A percentile compares a stretch with the other conserved stretches of the same genome.
Evolutionary conservation across 2,797 vertebrate genomes (phyloP).

Genomic region (Benthosema pterotum): DNA sequence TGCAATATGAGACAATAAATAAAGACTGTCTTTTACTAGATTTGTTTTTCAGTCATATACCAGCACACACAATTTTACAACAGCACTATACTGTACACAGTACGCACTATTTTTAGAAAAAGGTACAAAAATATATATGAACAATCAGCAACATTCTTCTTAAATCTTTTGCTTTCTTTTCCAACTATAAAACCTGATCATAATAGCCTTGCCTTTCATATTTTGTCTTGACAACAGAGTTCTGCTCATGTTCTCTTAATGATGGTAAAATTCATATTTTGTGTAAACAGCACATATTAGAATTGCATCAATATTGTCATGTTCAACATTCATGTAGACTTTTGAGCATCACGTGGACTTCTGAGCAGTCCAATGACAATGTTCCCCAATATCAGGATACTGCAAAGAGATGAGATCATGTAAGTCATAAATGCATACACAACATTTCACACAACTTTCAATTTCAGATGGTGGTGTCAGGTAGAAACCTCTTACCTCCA

Average conservation of each 20-base stretch:
- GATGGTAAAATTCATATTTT: not conserved
- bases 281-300: slow-evolving; percentile 3
- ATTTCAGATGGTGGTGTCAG: no score
- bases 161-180: no score
- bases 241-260: not conserved
- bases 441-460: no score
- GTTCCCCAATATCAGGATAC: slow-evolving; percentile 87
- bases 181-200: not conserved
- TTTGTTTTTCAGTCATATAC: not conserved
- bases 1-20: not conserved
- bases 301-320: not conserved
- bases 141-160: not conserved
- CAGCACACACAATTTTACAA: slow-evolving; percentile 1
- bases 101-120: not conserved
- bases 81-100: not conserved
- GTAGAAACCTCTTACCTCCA: no score
- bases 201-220: no score
- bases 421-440: not conserved
- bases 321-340: slow-evolving; percentile 68
- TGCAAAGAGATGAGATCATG: slow-evolving; percentile 66
- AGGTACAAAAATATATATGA: not conserved
- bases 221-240: no score
- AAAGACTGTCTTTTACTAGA: not conserved
- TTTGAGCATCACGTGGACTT: slow-evolving; percentile 70
- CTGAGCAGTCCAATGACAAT: slow-evolving; percentile 74